Conservation (phyloP, 2,888 invertebrate genomes). For the Glyphotaelius pellucidus region DNA sequence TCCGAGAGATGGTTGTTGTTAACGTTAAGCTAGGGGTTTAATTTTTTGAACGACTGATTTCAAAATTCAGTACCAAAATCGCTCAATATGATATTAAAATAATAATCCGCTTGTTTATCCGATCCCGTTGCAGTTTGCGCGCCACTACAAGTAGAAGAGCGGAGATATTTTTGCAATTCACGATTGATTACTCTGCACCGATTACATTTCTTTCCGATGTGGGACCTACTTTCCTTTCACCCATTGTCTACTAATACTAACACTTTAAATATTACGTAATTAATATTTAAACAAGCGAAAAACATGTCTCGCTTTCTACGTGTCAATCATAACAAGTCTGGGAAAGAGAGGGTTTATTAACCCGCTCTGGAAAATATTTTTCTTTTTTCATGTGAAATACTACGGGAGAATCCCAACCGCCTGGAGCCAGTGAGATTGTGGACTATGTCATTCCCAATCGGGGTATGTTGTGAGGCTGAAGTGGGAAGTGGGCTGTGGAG, state of each 20-base stretch:
- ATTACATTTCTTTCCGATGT: slow-evolving; percentile 13
- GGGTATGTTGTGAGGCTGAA: too few relatives aligned
- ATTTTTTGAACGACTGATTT: not conserved
- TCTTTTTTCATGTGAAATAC: too few relatives aligned
- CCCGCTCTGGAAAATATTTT: not conserved
- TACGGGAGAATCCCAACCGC: too few relatives aligned
- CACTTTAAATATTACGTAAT: slow-evolving; percentile 58
- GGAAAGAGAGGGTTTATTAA: slow-evolving; percentile 11
- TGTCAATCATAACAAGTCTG: slow-evolving; percentile 50
- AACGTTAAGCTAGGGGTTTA: not conserved
- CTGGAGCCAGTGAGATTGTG: too few relatives aligned
- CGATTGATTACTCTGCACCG: not conserved
- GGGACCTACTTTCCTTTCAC: slow-evolving; percentile 57
- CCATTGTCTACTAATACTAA: slow-evolving; percentile 59
- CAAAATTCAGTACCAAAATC: not conserved
- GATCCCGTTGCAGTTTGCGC: not conserved
- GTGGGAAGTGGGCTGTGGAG: too few relatives aligned
- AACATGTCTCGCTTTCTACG: slow-evolving; percentile 63
- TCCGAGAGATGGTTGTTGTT: not conserved
- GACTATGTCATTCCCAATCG: too few relatives aligned
- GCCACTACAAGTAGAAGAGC: not conserved
- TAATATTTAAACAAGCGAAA: slow-evolving; percentile 61
- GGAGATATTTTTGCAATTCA: not conserved
- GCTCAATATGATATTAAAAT: not conserved
- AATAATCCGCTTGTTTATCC: too few relatives aligned